These are phyloP conservation scores for Caenorhabditis briggsae DNA, from an alignment of 1,140 invertebrate genomes.

Conservation along the genomic window DNA sequence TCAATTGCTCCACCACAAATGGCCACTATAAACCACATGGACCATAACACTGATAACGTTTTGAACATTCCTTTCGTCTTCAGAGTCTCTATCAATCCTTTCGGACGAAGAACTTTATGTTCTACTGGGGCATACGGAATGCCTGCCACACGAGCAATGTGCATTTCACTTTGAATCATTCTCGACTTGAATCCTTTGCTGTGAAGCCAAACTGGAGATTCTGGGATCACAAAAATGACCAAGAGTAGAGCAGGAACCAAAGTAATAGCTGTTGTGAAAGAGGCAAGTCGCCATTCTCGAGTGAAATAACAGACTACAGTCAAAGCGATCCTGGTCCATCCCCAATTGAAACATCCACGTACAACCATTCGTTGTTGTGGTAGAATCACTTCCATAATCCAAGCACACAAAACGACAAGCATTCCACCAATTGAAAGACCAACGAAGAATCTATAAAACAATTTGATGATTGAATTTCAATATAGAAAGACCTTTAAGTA, in stretches of 20 bases:
- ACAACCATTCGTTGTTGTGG: slow-evolving; percentile 74
- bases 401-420: slow-evolving; percentile 73
- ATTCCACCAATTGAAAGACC: slow-evolving; percentile 73
- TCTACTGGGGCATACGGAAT: slow-evolving; percentile 67
- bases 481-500: background rate
- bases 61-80: slow-evolving; percentile 55
- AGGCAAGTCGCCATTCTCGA: slow-evolving; percentile 73
- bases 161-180: slow-evolving; percentile 72
- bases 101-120: slow-evolving; percentile 54
- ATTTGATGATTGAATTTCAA: background rate
- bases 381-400: slow-evolving; percentile 73
- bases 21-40: slow-evolving; percentile 71
- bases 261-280: slow-evolving; percentile 71
- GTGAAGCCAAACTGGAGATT: slow-evolving; percentile 74
- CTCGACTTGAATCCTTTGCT: slow-evolving; percentile 71
- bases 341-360: slow-evolving; percentile 78
- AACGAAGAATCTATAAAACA: slow-evolving; percentile 67
- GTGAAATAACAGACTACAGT: slow-evolving; percentile 72
- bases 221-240: slow-evolving; percentile 75
- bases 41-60: slow-evolving; percentile 64
- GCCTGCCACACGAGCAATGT: slow-evolving; percentile 74
- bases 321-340: slow-evolving; percentile 67
- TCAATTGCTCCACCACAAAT: slow-evolving; percentile 77
- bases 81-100: slow-evolving; percentile 37
- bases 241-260: slow-evolving; percentile 72